Evolutionary conservation across 2,888 invertebrate genomes (phyloP), one percentile per base, ranked within the genome.

Genomic region (Cybosia mesomella): DNA sequence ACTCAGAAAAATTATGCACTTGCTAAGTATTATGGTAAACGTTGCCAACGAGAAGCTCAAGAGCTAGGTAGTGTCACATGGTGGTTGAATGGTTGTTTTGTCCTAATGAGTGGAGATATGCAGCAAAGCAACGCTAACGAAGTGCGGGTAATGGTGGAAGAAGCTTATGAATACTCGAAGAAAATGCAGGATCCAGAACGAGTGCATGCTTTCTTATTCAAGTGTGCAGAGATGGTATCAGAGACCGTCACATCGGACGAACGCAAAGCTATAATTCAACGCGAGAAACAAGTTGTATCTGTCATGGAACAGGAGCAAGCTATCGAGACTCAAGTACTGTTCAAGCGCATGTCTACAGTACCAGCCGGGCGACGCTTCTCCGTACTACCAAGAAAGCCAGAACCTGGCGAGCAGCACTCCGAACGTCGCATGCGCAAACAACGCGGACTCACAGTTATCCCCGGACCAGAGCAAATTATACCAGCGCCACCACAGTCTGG

Each of bases 111-210:
- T 66, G 92, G 94, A 1, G 95, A 95, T 63, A 94, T 95, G 93
- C 94, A 94, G 74, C 95, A 95, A 80, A 91, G 91, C 5, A 95
- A 95, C 67, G 85, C 91, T 0, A 94, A 94, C 66, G 95, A 95
- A 71, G 93, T 95, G 8, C 89, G 92, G 13, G 88, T 92, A 66
- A 87, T 90, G 74, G 93, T 94, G 0, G 95, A 94, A 73, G 93
- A 93, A 77, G 94, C 94, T 15, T 89, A 87, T 62, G 92, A 93
- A 72, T 92, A 87, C 85, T 88, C 92, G 0, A 93, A 93, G 74
- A 92, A 91, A 75, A 66, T 93, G 73, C 90, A 88, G 66, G 91
- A 93, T 78, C 88, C 92, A 2, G 94, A 93, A 77, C 84, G 89
- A 63, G 89, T 94, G 2, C 92, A 91, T 72, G 91, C 93, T 0